These are phyloP conservation scores for Bambusicola thoracicus DNA, from an alignment of 2,113 vertebrate genomes.

Conservation along the genomic window DNA sequence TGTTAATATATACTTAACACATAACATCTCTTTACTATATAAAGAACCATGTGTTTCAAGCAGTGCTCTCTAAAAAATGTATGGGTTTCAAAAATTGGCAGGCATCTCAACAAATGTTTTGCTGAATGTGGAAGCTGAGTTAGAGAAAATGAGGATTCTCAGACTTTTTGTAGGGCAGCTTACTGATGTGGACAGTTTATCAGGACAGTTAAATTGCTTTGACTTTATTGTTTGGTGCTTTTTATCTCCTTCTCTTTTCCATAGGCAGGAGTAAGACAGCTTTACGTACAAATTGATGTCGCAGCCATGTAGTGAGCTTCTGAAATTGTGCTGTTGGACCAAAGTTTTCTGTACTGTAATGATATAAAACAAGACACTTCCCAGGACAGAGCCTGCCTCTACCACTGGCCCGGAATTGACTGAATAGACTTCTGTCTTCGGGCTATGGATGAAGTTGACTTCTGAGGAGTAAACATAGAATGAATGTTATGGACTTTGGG, in stretches of 20 bases:
- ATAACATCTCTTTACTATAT: not conserved
- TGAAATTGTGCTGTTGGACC: conserved; percentile 79
- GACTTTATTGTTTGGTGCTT: not conserved
- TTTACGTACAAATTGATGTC: conserved; percentile 94
- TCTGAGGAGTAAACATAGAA: conserved; percentile 45
- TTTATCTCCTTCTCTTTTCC: conserved; percentile 28
- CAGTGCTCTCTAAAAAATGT: not conserved
- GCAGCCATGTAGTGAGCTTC: conserved; percentile 86
- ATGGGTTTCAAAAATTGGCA: not conserved
- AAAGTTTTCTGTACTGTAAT: conserved; percentile 84
- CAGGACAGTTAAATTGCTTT: not conserved
- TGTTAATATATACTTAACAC: not conserved
- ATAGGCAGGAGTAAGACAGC: conserved; percentile 92
- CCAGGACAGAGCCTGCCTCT: conserved; percentile 42
- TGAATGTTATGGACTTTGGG: conserved; percentile 52
- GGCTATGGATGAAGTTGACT: not conserved
- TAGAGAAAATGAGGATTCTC: not conserved
- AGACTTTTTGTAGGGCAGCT: not conserved
- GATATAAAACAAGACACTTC: conserved; percentile 61
- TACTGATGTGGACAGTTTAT: not conserved
- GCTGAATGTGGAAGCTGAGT: not conserved
- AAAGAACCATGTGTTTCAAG: not conserved
- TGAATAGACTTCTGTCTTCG: not conserved
- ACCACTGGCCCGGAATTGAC: not conserved
- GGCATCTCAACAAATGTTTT: not conserved